Evolutionary conservation across 2,888 invertebrate genomes (phyloP).

Genomic region (Ophion ellenae): DNA sequence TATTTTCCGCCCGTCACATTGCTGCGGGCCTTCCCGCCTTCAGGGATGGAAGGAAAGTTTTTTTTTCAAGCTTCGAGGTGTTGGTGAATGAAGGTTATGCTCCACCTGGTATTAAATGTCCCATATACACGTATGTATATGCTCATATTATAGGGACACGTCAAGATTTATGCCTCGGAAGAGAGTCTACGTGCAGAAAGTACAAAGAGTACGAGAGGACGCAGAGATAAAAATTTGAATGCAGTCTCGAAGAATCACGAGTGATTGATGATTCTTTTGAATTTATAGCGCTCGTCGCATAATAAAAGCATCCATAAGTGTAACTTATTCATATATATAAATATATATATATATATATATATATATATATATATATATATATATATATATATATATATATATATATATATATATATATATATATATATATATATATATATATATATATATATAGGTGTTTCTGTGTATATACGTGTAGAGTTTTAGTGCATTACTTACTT

Average conservation of each 20-base stretch:
- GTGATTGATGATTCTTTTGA: constrained; percentile 57
- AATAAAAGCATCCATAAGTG: constrained; percentile 44
- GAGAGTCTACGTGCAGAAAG: constrained; percentile 51
- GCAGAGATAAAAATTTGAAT: constrained; percentile 59
- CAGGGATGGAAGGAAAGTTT: background rate
- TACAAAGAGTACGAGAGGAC: constrained; percentile 50
- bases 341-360: constrained; percentile 21
- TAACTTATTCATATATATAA: constrained; percentile 9
- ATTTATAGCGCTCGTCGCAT: constrained; percentile 50
- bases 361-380: constrained; percentile 21
- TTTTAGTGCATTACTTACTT: constrained; percentile 87
- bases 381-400: constrained; percentile 21
- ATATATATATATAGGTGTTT: constrained; percentile 5
- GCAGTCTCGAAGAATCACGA: constrained; percentile 37
- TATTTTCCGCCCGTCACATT: too few species aligned
- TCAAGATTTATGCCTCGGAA: constrained; percentile 53
- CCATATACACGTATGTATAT: constrained; percentile 22
- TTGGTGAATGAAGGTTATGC: background rate
- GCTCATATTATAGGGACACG: constrained; percentile 26
- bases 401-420: constrained; percentile 19
- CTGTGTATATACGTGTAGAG: constrained; percentile 17
- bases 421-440: constrained; percentile 1
- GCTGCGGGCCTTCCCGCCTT: too few species aligned
- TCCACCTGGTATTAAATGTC: constrained; percentile 14
- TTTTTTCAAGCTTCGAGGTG: background rate